Evolutionary conservation across 2,888 invertebrate genomes (phyloP), one percentile per base, ranked within the genome.

Genomic region (Melieria picta): DNA sequence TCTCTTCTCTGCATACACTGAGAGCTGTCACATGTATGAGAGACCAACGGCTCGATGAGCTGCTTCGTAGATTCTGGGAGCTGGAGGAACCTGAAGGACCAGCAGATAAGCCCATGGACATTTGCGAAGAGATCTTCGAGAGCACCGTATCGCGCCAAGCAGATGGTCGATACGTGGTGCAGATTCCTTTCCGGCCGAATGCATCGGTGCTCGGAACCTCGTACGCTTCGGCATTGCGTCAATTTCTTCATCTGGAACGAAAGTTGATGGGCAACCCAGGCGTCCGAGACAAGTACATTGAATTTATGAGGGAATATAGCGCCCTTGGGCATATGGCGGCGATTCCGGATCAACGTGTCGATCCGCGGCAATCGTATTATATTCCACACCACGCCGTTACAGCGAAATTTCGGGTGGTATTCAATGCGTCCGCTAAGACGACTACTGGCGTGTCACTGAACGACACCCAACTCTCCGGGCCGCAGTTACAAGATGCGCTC

Each of bases 351-450:
- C 58, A 57, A 30, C 43, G 6, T 4, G 11, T 60, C n/a, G 64
- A 71, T 47, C 64, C 63, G 16, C 16, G 60, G 4, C 16, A 66
- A 13, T 58, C 7, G 10, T 71, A 72, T 42, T 71, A 56, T 16
- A 72, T 75, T 7, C 71, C 71, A 7, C 71, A 74, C 56, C 72
- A 74, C 42, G 69, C 73, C 5, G 72, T 71, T 0, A 67, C 67
- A 11, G 46, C 50, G 1, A 70, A 73, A 52, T 72, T 72, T 45
- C 61, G 72, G 4, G 72, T 73, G 16, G 16, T 16, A 16, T 16
- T 16, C 42, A 72, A 72, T 13, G 69, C 72, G 1, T 72, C 65
- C 1, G 30, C 30, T 30, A 56, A 64, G 4, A 69, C 65, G 0
- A 64, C 10, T 9, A 66, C 11, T 9, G 72, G 69, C 4, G 55